Conservation (phyloP, 1,140 invertebrate genomes). For the Bombus affinis region DNA sequence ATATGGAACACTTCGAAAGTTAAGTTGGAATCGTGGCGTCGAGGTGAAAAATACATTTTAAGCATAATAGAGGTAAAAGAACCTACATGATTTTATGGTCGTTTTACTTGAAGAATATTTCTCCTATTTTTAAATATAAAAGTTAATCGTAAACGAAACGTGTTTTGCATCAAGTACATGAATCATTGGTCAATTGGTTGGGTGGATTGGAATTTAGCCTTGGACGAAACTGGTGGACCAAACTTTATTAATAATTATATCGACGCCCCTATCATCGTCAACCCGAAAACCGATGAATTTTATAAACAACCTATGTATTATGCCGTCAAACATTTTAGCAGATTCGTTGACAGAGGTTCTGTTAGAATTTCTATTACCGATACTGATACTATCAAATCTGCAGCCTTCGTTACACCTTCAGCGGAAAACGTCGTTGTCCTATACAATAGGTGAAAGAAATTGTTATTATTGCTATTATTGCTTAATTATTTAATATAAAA, state of each 20-base stretch:
- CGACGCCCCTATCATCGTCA: slow-evolving; percentile 91
- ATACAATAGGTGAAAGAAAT: slow-evolving; percentile 85
- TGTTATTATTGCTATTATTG: slow-evolving; percentile 84
- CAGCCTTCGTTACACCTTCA: slow-evolving; percentile 85
- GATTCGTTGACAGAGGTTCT: slow-evolving; percentile 88
- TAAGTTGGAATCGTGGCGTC: slow-evolving; percentile 85
- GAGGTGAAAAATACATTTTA: slow-evolving; percentile 87
- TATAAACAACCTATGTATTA: slow-evolving; percentile 96
- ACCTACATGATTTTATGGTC: background rate
- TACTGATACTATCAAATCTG: slow-evolving; percentile 69
- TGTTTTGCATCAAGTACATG: slow-evolving; percentile 85
- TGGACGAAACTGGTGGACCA: slow-evolving; percentile 91
- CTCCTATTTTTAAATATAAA: background rate
- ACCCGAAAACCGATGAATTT: slow-evolving; percentile 86
- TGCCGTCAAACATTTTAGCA: slow-evolving; percentile 93
- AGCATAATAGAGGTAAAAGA: slow-evolving; percentile 86
- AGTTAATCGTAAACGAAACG: slow-evolving; percentile 17
- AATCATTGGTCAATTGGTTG: slow-evolving; percentile 89
- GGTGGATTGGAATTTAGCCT: slow-evolving; percentile 95
- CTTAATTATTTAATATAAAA: background rate
- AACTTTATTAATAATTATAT: slow-evolving; percentile 91
- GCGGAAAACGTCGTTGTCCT: slow-evolving; percentile 84
- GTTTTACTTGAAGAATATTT: background rate
- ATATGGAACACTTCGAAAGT: background rate
- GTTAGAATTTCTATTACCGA: slow-evolving; percentile 75